Percentiles rank a stretch among this genome's conserved stretches.
Evolutionary conservation across 2,113 vertebrate species (phyloP).

Genomic region (Thalassoma bifasciatum): DNA sequence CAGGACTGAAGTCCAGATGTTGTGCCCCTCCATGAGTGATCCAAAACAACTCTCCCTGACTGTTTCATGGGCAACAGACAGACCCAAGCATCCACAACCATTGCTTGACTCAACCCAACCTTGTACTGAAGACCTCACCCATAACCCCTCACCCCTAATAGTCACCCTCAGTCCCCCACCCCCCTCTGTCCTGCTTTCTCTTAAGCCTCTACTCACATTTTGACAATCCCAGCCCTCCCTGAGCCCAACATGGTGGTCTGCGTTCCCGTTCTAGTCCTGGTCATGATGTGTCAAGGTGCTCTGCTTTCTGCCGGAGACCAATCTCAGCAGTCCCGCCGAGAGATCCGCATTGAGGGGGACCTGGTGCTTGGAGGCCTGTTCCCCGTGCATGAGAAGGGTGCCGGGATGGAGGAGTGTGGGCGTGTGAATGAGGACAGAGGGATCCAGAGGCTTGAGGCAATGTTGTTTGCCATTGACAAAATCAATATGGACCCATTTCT

Average conservation of each 20-base stretch:
- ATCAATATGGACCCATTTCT: conserved; percentile 92
- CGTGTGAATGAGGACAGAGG: conserved; percentile 96
- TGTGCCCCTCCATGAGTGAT: conserved; percentile 78
- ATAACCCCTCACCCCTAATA: conserved; percentile 59
- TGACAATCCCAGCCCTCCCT: conserved; percentile 68
- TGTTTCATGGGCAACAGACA: conserved; percentile 83
- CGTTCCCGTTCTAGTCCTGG: conserved; percentile 86
- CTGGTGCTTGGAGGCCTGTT: conserved; percentile 96
- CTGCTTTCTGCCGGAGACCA: conserved; percentile 90
- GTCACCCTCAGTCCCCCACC: conserved; percentile 44
- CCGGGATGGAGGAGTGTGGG: conserved; percentile 94
- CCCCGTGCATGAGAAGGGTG: conserved; percentile 97
- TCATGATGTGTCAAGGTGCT: conserved; percentile 89
- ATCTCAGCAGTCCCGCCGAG: conserved; percentile 89
- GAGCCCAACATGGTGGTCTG: conserved; percentile 86
- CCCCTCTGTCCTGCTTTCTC: conserved; percentile 64
- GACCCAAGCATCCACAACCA: conserved; percentile 55
- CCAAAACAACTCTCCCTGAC: conserved; percentile 74
- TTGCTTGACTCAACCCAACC: conserved; percentile 51
- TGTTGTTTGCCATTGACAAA: conserved; percentile 97
- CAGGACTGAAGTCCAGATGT: conserved; percentile 84
- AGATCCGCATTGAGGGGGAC: conserved; percentile 98
- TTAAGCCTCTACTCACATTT: conserved; percentile 59
- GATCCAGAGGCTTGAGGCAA: conserved; percentile 97
- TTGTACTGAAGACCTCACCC: conserved; percentile 28